Evolutionary conservation across 2,113 vertebrate species (phyloP).

Genomic region (Oplegnathus fasciatus): DNA sequence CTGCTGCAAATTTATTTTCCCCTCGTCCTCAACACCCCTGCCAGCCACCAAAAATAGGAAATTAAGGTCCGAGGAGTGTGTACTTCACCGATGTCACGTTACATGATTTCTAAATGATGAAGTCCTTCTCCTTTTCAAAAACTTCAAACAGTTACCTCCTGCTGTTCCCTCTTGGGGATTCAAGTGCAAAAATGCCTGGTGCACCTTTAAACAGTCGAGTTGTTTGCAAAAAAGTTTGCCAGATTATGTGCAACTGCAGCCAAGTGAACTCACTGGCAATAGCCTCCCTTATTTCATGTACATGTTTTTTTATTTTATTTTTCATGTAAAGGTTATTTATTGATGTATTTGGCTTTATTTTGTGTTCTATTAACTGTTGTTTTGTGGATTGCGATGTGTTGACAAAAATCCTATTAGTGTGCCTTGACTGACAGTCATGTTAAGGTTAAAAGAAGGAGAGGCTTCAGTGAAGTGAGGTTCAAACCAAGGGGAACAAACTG

Average conservation of each 20-base stretch:
- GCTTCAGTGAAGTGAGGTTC: slow-evolving; percentile 29
- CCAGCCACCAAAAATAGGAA: slow-evolving; percentile 62
- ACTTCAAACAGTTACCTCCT: slow-evolving; percentile 67
- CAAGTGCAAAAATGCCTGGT: slow-evolving; percentile 28
- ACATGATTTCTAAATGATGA: slow-evolving; percentile 52
- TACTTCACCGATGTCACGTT: slow-evolving; percentile 44
- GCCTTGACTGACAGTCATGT: slow-evolving; percentile 35
- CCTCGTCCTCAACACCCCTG: slow-evolving; percentile 50
- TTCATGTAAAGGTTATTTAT: neutral
- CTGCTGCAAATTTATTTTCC: slow-evolving; percentile 68
- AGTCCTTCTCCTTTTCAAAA: slow-evolving; percentile 37
- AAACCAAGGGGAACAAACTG: slow-evolving; percentile 49
- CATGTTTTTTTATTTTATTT: neutral
- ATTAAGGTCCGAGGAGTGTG: slow-evolving; percentile 62
- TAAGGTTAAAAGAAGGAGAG: slow-evolving; percentile 42
- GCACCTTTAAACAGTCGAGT: slow-evolving; percentile 32
- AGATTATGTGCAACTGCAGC: slow-evolving; percentile 37
- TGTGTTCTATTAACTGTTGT: neutral
- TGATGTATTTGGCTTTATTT: neutral
- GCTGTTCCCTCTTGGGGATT: slow-evolving; percentile 39
- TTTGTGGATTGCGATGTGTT: slow-evolving; percentile 13
- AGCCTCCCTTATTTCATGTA: neutral
- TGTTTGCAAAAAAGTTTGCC: slow-evolving; percentile 22
- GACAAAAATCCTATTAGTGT: slow-evolving; percentile 14
- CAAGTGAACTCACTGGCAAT: slow-evolving; percentile 25